Conservation (phyloP, 1,140 invertebrate species). For the Scylla paramamosain region DNA sequence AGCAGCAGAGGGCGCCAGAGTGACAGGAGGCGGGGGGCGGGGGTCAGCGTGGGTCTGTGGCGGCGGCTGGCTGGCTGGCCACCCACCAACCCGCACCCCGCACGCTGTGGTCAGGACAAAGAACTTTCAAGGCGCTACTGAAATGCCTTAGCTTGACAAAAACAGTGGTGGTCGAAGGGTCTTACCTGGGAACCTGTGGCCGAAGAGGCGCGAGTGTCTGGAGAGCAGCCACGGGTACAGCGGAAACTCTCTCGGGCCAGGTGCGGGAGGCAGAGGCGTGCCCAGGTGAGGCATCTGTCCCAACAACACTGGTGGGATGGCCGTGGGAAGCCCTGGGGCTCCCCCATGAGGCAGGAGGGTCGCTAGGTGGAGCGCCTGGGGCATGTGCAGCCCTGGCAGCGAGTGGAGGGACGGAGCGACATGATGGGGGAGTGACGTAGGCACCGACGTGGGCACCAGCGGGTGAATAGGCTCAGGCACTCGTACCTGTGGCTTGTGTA, state of each 20-base stretch:
- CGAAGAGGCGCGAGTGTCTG: slow-evolving; percentile 92
- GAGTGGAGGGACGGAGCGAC: slow-evolving; percentile 41
- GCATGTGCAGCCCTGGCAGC: slow-evolving; percentile 62
- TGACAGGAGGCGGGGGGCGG: background rate
- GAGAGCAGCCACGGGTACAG: slow-evolving; percentile 95
- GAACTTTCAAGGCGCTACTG: background rate
- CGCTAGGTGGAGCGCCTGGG: slow-evolving; percentile 67
- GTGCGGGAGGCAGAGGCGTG: slow-evolving; percentile 69
- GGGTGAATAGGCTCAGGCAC: slow-evolving; percentile 70
- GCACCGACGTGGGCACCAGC: slow-evolving; percentile 63
- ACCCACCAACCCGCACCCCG: background rate
- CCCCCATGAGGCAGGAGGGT: slow-evolving; percentile 60
- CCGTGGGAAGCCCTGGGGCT: slow-evolving; percentile 39
- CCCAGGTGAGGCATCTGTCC: slow-evolving; percentile 71
- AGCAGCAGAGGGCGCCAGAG: background rate
- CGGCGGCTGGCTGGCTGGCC: background rate
- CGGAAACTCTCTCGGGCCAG: slow-evolving; percentile 83
- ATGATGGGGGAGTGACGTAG: slow-evolving; percentile 57
- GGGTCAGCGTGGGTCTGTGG: background rate
- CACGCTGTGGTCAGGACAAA: background rate
- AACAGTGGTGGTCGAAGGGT: no score
- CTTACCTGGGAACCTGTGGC: slow-evolving; percentile 80
- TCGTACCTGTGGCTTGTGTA: slow-evolving; percentile 61
- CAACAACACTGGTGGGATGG: slow-evolving; percentile 59
- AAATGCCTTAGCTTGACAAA: no score